These are phyloP conservation scores for Anneissia japonica DNA, from an alignment of 35 echinoderm and acorn worm genomes.

Conservation along the genomic window DNA sequence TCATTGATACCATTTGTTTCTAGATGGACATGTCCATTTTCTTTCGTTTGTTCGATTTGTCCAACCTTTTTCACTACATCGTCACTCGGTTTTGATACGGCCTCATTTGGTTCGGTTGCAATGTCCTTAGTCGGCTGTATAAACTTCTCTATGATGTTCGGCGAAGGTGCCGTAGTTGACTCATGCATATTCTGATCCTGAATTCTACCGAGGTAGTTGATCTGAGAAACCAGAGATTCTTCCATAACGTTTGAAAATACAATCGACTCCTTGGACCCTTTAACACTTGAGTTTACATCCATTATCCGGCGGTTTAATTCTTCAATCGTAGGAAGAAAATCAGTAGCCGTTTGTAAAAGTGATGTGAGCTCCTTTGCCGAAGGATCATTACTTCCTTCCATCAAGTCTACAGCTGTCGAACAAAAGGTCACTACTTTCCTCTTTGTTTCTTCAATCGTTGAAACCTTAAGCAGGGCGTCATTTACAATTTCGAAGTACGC, in stretches of 20 bases:
- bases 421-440: not conserved
- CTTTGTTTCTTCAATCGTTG: not conserved
- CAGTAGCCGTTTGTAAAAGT: not conserved
- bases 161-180: not conserved
- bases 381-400: not conserved
- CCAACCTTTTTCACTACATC: not conserved
- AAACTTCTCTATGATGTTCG: not conserved
- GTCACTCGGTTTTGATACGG: no score
- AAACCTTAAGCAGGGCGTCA: not conserved
- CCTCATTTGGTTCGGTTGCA: not conserved
- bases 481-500: not conserved
- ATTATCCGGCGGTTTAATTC: not conserved
- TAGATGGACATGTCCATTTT: not conserved
- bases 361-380: not conserved
- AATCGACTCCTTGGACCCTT: not conserved
- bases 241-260: not conserved
- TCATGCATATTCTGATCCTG: not conserved
- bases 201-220: not conserved
- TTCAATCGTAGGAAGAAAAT: not conserved
- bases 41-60: not conserved
- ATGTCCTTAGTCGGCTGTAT: not conserved
- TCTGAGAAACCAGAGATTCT: not conserved
- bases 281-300: not conserved
- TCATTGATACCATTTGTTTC: not conserved
- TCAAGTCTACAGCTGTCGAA: not conserved